phyloP scores from a whole-genome alignment of 2,888 invertebrate species.

The Ophion ellenae region DNA sequence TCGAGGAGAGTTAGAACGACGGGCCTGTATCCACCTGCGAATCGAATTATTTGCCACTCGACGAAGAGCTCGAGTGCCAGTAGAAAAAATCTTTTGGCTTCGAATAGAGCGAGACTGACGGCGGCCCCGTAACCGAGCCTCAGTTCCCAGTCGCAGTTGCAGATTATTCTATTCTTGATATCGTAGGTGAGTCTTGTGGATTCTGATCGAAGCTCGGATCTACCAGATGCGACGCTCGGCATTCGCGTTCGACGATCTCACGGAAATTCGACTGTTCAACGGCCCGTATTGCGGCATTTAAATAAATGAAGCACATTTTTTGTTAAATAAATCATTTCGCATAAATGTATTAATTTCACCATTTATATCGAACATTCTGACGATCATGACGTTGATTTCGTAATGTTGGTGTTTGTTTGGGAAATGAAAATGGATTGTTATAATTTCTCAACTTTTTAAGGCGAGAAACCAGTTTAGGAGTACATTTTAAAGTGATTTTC shows the following conservation, averaged over 20 bases:
- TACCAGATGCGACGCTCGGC: slow-evolving; percentile 49
- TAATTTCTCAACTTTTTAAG: too few relatives aligned
- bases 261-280: not conserved
- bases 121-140: slow-evolving; percentile 75
- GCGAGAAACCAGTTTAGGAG: too few relatives aligned
- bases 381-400: too few relatives aligned
- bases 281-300: not conserved
- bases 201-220: slow-evolving; percentile 19
- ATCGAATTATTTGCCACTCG: slow-evolving; percentile 77
- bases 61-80: slow-evolving; percentile 77
- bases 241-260: slow-evolving; percentile 50
- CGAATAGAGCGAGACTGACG: slow-evolving; percentile 76
- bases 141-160: slow-evolving; percentile 75
- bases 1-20: slow-evolving; percentile 75
- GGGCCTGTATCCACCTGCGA: slow-evolving; percentile 77
- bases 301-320: not conserved
- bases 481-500: too few relatives aligned
- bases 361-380: too few relatives aligned
- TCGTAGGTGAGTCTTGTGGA: slow-evolving; percentile 31
- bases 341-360: too few relatives aligned
- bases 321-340: not conserved
- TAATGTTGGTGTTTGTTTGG: too few relatives aligned
- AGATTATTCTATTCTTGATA: slow-evolving; percentile 43
- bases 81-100: slow-evolving; percentile 78
- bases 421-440: too few relatives aligned